Base-by-base conservation (phyloP, 2,113 vertebrate genomes). In the Monarcha castaneiventris region DNA sequence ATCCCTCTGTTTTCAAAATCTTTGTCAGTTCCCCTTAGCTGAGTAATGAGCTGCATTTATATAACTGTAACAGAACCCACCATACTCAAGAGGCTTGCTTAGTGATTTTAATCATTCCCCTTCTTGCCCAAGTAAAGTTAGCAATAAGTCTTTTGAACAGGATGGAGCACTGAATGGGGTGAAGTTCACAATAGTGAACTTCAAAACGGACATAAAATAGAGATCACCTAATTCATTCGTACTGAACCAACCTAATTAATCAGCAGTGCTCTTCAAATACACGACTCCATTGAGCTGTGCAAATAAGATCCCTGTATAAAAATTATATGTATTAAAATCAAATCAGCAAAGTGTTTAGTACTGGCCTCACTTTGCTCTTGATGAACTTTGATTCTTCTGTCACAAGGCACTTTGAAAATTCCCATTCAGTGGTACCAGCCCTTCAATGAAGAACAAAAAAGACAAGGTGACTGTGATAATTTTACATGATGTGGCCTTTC, bases 101-200 rank as follows among this genome's bases (percentile, higher is more conserved):
- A 59, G 35, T 37, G 69, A 75, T 96, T 97, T 92, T 95, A 94
- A 93, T 87, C 52, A 92, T 90, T 88, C 87, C 44, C 44, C 75
- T 89, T 93, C 72, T 76, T 89, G 76, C 52, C 54, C 56, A 84
- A 84, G 85, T 88, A 74, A 89, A 95, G 85, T 92, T 78, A 84
- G 85, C 68, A 93, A 43, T 73, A 95, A 83, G 49, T 90, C 73
- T 92, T 92, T 89, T 90, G 85, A 96, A 93, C 69, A 72, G 80
- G 58, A 73, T 84, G 41, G 84, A 92, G 49, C 22, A 74, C 26
- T 78, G 88, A 93, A 94, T 83, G 64, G 35, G 33, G 59, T 78
- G 64, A 91, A 93, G 87, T 78, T 90, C 58, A 90, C 49, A 92
- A 89, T 26, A 66, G 62, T 58, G 83, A 94, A 68, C 80, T 96